Evolutionary conservation across 2,113 vertebrate genomes (phyloP).

Genomic region (Dromaius novaehollandiae): DNA sequence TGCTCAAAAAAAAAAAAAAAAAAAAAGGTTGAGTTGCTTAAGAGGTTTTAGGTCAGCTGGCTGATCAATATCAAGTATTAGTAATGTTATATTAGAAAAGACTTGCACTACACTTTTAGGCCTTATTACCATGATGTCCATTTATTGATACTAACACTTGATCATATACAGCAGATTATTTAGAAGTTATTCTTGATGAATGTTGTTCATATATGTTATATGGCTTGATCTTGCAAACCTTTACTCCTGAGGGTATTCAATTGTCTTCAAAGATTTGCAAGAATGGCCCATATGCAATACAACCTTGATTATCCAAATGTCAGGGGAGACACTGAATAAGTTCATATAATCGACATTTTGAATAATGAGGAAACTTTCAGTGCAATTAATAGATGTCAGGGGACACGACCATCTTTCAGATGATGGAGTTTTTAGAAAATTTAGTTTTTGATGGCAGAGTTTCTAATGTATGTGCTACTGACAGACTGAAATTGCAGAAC

Average conservation of each 20-base stretch:
- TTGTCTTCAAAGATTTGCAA: slow-evolving; percentile 45
- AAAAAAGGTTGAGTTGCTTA: not conserved
- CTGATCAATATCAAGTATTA: slow-evolving; percentile 35
- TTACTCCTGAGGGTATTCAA: not conserved
- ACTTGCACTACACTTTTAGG: not conserved
- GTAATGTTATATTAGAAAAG: not conserved
- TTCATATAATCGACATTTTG: slow-evolving; percentile 55
- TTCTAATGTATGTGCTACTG: slow-evolving; percentile 6
- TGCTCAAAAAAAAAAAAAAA: not conserved
- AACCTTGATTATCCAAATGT: slow-evolving; percentile 36
- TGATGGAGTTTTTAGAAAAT: slow-evolving; percentile 43
- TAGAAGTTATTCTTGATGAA: slow-evolving; percentile 23
- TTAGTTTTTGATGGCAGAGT: slow-evolving; percentile 10
- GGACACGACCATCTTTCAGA: slow-evolving; percentile 42
- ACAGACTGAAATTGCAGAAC: not conserved
- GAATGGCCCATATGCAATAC: slow-evolving; percentile 47
- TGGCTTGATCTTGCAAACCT: slow-evolving; percentile 51
- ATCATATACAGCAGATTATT: slow-evolving; percentile 27
- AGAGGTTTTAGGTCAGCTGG: not conserved
- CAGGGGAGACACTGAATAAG: slow-evolving; percentile 53
- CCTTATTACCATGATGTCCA: not conserved
- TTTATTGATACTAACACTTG: slow-evolving; percentile 32
- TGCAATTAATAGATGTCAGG: slow-evolving; percentile 61
- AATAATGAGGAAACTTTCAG: slow-evolving; percentile 58
- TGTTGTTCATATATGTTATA: not conserved